Evolutionary conservation across 2,888 invertebrate genomes (phyloP), one percentile per base, ranked within the genome.

Genomic region (Catocala sponsa): DNA sequence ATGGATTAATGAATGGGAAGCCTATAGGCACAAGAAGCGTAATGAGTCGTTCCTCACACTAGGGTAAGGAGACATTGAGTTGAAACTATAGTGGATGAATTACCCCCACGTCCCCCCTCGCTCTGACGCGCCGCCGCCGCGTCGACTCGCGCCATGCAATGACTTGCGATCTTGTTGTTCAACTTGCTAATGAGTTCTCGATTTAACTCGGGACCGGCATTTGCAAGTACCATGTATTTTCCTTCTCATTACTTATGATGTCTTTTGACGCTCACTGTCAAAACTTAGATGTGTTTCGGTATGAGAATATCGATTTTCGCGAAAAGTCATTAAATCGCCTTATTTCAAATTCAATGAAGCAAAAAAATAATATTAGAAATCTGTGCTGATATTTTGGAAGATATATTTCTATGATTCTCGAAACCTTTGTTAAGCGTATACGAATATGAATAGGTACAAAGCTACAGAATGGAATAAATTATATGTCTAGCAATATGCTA

Each of bases 101-200:
- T 76, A 79, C 70, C 76, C 68, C 74, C 65, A 12, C 60, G 47
- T n/a, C 54, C 67, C 62, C 72, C 61, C 59, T 48, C 50, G 70
- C 59, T 70, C 46, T 51, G 47, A 44, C 52, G 32, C 58, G 9
- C 35, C 35, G 35, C 35, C 35, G 63, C 68, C 65, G 64, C 61
- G 63, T 64, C 64, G 57, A 51, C 72, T 76, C 70, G 70, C 73
- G 65, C 78, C 69, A 75, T 81, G 81, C 83, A 82, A 89, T 90
- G 89, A 90, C 90, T 90, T 87, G 89, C 88, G 83, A 83, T 84
- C 82, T 81, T 86, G 86, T 88, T 89, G 89, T 90, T 90, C 86
- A 86, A 89, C 89, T 90, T 90, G 86, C 89, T 90, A 90, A 90
- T 89, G 90, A 90, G 89, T 89, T 90, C 87, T 87, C 85, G 86